These are phyloP conservation scores for Dorcus hopei DNA, from an alignment of 2,888 invertebrate species.

Conservation along the genomic window DNA sequence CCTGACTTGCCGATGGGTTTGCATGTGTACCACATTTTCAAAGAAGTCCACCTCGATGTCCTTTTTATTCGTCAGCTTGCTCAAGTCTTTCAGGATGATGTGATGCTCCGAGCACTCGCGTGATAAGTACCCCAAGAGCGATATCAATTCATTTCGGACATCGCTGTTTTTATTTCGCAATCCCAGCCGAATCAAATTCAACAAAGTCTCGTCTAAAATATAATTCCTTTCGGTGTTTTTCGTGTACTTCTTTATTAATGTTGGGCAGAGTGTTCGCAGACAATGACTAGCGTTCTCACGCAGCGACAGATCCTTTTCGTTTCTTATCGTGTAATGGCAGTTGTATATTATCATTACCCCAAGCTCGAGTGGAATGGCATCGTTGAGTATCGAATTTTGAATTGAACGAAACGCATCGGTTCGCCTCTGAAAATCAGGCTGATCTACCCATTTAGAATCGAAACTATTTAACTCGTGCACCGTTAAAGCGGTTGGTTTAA, in stretches of 20 bases:
- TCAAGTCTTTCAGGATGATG: slow-evolving; percentile 68
- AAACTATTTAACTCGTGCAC: slow-evolving; percentile 78
- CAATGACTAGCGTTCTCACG: slow-evolving; percentile 74
- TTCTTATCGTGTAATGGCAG: slow-evolving; percentile 73
- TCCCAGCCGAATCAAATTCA: slow-evolving; percentile 69
- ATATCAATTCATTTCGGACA: slow-evolving; percentile 75
- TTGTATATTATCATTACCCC: slow-evolving; percentile 77
- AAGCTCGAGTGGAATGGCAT: slow-evolving; percentile 59
- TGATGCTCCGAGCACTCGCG: slow-evolving; percentile 70
- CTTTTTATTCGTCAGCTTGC: slow-evolving; percentile 62
- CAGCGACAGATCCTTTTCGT: slow-evolving; percentile 80
- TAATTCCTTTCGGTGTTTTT: slow-evolving; percentile 60
- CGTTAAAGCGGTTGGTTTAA: slow-evolving; percentile 52
- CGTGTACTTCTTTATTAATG: slow-evolving; percentile 58
- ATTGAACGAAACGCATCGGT: slow-evolving; percentile 74
- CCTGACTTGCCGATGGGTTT: slow-evolving; percentile 80
- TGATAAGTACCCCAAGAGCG: slow-evolving; percentile 72
- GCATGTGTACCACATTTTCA: slow-evolving; percentile 85
- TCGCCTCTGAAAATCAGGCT: slow-evolving; percentile 84
- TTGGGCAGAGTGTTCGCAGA: slow-evolving; percentile 66
- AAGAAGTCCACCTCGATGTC: slow-evolving; percentile 93
- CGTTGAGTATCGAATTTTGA: slow-evolving; percentile 53
- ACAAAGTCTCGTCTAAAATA: slow-evolving; percentile 69
- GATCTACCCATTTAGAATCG: slow-evolving; percentile 86
- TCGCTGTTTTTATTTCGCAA: slow-evolving; percentile 69